phyloP scores from a whole-genome alignment of 2,113 vertebrate genomes.

The Heterochromis multidens region DNA sequence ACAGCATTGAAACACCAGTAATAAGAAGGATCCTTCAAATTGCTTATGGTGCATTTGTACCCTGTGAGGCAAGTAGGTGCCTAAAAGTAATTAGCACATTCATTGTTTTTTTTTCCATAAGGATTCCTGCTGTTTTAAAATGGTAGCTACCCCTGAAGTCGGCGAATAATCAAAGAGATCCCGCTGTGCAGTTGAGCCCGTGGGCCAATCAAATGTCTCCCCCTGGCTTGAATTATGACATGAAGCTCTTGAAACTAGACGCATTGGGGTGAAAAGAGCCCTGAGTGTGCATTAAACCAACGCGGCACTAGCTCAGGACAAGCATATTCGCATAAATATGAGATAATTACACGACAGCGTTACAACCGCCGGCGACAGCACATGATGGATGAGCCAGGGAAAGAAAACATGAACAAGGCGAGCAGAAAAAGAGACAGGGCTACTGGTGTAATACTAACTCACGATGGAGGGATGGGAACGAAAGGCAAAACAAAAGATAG shows the following conservation, averaged over 20 bases:
- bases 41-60: constrained; percentile 46
- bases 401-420: constrained; percentile 40
- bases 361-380: constrained; percentile 66
- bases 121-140: constrained; percentile 26
- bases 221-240: constrained; percentile 71
- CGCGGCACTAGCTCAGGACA: constrained; percentile 28
- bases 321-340: constrained; percentile 68
- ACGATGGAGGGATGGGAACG: constrained; percentile 52
- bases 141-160: constrained; percentile 25
- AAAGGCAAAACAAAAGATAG: constrained; percentile 60
- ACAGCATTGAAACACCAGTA: constrained; percentile 4
- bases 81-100: constrained; percentile 44
- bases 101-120: not conserved
- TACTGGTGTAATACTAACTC: constrained; percentile 65
- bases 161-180: constrained; percentile 51
- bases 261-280: constrained; percentile 33
- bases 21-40: constrained; percentile 49
- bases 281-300: constrained; percentile 45
- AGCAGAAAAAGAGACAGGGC: constrained; percentile 32
- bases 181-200: constrained; percentile 27
- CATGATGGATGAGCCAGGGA: constrained; percentile 71
- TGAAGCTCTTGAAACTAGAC: constrained; percentile 23
- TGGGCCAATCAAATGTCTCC: constrained; percentile 52
- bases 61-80: constrained; percentile 50
- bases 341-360: constrained; percentile 71